Evolutionary conservation across 2,113 vertebrate genomes (phyloP), one percentile per base, ranked within the genome.

Genomic region (Aythya baeri): DNA sequence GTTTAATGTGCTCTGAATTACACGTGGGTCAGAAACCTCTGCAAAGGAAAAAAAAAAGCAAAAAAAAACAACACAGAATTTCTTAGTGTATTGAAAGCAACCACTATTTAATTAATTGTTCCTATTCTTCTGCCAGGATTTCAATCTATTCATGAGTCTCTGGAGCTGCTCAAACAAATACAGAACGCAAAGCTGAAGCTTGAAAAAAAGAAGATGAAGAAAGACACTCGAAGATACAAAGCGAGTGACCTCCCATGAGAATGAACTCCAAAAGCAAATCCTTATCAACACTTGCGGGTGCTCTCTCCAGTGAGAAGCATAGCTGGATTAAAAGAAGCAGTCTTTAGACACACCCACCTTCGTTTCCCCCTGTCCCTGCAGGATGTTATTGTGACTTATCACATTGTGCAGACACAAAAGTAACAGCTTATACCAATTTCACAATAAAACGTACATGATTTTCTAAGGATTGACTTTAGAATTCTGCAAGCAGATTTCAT

Each of bases 131-230:
- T 78, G 43, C 88, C 95, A 99, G 98, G 98, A 80, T 99, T 99
- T 97, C 97, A 98, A 63, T 98, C 97, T 3, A 94, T 98, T 91
- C 96, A 97, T 3, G 98, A 98, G 29, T 98, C 98, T 92, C 98
- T 99, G 59, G 97, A 95, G 62, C 97, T 98, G 83, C 97, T 99
- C 83, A 98, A 96, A 95, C 97, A 98, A 97, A 99, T 98, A 95
- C 85, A 95, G 65, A 98, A 98, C 83, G 96, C 98, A 86, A 98
- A 98, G 94, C 97, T 98, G 95, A 98, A 97, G 75, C 95, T 98
- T 49, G 97, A 98, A 88, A 98, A 98, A 83, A 96, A 97, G 81
- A 98, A 98, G 95, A 97, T 98, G 88, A 97, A 98, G 58, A 98
- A 97, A 96, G 97, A 98, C 65, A 86, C 98, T 63, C 97, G 90